Base-by-base conservation (phyloP, 2,113 vertebrate genomes). In the Elephantulus edwardii region DNA sequence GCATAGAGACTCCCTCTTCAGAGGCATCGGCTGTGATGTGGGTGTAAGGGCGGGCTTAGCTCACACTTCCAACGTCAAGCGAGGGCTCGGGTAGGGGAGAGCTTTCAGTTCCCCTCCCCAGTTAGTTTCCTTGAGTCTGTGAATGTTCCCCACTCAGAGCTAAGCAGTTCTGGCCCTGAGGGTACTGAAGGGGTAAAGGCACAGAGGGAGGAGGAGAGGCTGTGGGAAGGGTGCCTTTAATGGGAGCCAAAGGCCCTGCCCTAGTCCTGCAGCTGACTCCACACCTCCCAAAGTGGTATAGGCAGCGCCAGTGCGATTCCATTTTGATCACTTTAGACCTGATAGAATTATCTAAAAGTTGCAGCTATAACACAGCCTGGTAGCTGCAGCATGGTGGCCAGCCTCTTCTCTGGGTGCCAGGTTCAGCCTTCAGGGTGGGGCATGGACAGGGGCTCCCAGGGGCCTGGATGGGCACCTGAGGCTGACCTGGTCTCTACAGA, bases 261-360 rank as follows among this genome's bases (percentile, higher is more conserved):
- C 20, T 22, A 64, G 16, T 52, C 72, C 77, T 58, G 83, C 54
- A n/a, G 78, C 88, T 50, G 74, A 78, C 54, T 17, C n/a, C n/a
- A n/a, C n/a, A n/a, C n/a, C 62, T 52, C 5, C 1, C 24, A 24
- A n/a, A n/a, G 62, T 54, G 54, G 72, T 46, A 0, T 1, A 11
- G 2, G 62, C 66, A 24, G 74, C 56, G 54, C n/a, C 66, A 24
- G 74, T 50, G 54, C n/a, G 20, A 38, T 90, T 80, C 83, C 28
- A 4, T 83, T 46, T 71, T 54, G 68, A 50, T 78, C 72, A 52
- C 89, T 89, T 89, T 68, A 52, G 78, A 77, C 74, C 1, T 82
- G 89, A 93, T 82, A 78, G 81, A 40, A 92, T 95, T 82, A 92
- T 50, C 89, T 35, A 74, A 74, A 86, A 74, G 64, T 83, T 2